A percentile compares a stretch with the other conserved stretches of the same genome.
phyloP scores from a whole-genome alignment of 2,888 invertebrate genomes.

The Eulithis testata region DNA sequence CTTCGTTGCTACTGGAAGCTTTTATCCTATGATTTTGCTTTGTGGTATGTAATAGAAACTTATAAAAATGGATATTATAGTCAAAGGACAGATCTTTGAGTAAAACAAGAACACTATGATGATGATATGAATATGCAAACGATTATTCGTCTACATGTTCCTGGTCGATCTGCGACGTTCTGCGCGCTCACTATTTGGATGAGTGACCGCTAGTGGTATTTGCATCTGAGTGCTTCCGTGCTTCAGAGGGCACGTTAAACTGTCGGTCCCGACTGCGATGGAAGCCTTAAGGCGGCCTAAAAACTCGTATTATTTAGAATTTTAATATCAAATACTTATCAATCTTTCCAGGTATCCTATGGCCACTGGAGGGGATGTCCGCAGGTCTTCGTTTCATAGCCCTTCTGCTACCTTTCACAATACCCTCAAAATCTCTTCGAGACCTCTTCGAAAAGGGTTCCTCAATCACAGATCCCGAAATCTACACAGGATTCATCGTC shows the following conservation, averaged over 20 bases:
- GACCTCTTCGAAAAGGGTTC: slow-evolving; percentile 91
- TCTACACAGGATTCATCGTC: slow-evolving; percentile 90
- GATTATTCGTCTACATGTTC: too few relatives aligned
- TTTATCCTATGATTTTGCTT: slow-evolving; percentile 94
- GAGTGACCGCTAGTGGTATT: too few relatives aligned
- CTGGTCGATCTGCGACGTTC: too few relatives aligned
- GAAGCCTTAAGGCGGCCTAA: too few relatives aligned
- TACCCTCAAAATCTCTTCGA: slow-evolving; percentile 90
- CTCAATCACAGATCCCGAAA: slow-evolving; percentile 86
- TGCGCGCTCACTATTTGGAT: too few relatives aligned
- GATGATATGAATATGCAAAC: too few relatives aligned
- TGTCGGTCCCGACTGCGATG: too few relatives aligned
- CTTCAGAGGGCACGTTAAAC: too few relatives aligned
- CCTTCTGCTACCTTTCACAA: slow-evolving; percentile 90
- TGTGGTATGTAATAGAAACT: slow-evolving; percentile 87
- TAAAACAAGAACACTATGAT: too few relatives aligned
- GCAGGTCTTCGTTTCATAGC: slow-evolving; percentile 85
- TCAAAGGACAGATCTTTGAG: too few relatives aligned
- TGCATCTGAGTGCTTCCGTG: too few relatives aligned
- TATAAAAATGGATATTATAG: too few relatives aligned
- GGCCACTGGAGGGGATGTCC: slow-evolving; percentile 89
- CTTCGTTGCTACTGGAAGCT: slow-evolving; percentile 93
- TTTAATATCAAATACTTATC: background rate
- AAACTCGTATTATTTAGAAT: background rate
- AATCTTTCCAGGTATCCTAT: slow-evolving; percentile 81